Evolutionary conservation across 2,113 vertebrate genomes (phyloP).

Genomic region (Cinclus mexicanus): DNA sequence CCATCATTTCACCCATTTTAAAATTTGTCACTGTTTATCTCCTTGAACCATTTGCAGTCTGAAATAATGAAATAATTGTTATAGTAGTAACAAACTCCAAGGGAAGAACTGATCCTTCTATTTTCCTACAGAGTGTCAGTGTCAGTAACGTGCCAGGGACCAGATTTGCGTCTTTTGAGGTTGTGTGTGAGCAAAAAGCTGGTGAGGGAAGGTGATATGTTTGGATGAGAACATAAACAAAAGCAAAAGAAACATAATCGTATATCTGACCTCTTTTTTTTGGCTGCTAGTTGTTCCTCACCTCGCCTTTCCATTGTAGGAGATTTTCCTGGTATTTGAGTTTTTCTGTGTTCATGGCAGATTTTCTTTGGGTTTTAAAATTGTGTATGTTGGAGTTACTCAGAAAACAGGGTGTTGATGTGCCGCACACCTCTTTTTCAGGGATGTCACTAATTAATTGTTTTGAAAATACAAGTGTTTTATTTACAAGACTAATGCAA

Average conservation of each 20-base stretch:
- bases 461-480: not conserved
- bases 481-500: not conserved
- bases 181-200: not conserved
- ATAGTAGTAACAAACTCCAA: not conserved
- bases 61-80: not conserved
- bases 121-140: not conserved
- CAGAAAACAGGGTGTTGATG: not conserved
- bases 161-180: not conserved
- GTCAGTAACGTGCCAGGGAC: not conserved
- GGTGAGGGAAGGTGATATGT: not conserved
- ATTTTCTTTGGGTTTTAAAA: not conserved
- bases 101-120: not conserved
- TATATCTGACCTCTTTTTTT: not conserved
- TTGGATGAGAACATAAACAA: not conserved
- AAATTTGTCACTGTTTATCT: not conserved
- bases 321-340: not conserved
- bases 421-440: not conserved
- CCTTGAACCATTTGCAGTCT: not conserved
- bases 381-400: not conserved
- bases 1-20: not conserved
- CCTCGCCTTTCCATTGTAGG: not conserved
- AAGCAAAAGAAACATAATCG: not conserved
- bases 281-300: not conserved
- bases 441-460: not conserved
- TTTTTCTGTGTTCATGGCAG: not conserved